Percentiles rank a stretch among this genome's conserved stretches.
These are phyloP conservation scores for Ailurus styani DNA, from an alignment of 2,113 vertebrate species.

Conservation along the genomic window DNA sequence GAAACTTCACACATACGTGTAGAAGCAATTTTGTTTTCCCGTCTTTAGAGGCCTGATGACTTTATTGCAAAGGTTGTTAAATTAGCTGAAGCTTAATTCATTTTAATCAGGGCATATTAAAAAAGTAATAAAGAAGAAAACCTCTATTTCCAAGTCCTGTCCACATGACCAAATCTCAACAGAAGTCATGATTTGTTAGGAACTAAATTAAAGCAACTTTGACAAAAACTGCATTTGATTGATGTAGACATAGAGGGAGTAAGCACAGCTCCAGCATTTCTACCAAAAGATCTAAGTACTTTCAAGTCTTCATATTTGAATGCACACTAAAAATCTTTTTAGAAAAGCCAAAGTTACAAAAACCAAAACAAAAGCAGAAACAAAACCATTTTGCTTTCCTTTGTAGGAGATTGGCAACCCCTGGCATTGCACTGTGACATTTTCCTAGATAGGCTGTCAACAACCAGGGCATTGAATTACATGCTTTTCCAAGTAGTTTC, in stretches of 20 bases:
- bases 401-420: constrained; percentile 52
- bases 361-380: neutral
- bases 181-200: constrained; percentile 1
- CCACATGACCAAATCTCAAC: neutral
- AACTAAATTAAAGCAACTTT: constrained; percentile 38
- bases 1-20: neutral
- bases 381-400: constrained; percentile 15
- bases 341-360: too few species aligned
- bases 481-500: constrained; percentile 46
- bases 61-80: neutral
- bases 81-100: neutral
- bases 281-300: constrained; percentile 7
- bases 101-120: neutral
- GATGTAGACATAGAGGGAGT: neutral
- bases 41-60: neutral
- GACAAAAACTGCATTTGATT: neutral
- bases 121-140: neutral
- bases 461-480: constrained; percentile 53
- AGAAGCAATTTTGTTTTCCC: neutral
- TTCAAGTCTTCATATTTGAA: constrained; percentile 49
- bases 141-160: neutral
- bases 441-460: constrained; percentile 61
- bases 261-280: neutral
- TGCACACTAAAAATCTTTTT: constrained; percentile 7
- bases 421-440: constrained; percentile 48